Percentiles rank a stretch among this genome's conserved stretches.
Evolutionary conservation across 2,888 invertebrate genomes (phyloP).

Genomic region (Lumbricus terrestris): DNA sequence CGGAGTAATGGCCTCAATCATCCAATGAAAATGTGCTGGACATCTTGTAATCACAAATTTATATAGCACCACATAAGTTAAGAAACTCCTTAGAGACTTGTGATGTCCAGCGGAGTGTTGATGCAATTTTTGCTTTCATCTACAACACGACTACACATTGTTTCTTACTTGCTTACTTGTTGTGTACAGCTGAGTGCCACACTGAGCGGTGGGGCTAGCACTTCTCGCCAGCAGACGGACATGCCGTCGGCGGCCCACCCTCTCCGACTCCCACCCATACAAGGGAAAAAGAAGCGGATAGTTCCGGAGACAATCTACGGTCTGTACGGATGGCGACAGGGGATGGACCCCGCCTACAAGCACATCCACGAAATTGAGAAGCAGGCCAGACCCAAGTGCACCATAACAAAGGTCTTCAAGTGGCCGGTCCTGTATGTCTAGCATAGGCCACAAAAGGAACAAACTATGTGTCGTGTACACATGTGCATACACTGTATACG

Average conservation of each 20-base stretch:
- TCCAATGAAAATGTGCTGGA: too few species aligned
- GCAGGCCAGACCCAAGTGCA: slow-evolving; percentile 15
- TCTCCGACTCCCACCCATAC: not conserved
- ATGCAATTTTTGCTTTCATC: too few species aligned
- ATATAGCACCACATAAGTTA: too few species aligned
- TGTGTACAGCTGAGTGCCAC: not conserved
- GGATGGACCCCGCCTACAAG: not conserved
- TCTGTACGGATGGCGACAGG: slow-evolving; percentile 9
- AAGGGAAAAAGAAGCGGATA: not conserved
- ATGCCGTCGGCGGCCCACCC: not conserved
- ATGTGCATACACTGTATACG: not conserved
- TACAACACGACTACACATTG: too few species aligned
- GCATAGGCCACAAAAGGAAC: not conserved
- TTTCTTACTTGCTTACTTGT: not conserved
- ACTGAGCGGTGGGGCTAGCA: not conserved
- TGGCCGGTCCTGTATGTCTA: slow-evolving; percentile 9
- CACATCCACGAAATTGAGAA: slow-evolving; percentile 5
- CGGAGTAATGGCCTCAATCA: too few species aligned
- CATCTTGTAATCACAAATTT: too few species aligned
- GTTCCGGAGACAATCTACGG: slow-evolving; percentile 8
- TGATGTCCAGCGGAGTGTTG: too few species aligned
- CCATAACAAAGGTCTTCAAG: slow-evolving; percentile 5
- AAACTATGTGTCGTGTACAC: not conserved
- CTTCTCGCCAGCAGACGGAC: not conserved
- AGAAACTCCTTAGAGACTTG: too few species aligned